Conservation (phyloP, 2,888 invertebrate genomes). For the Copidosoma aretas region DNA sequence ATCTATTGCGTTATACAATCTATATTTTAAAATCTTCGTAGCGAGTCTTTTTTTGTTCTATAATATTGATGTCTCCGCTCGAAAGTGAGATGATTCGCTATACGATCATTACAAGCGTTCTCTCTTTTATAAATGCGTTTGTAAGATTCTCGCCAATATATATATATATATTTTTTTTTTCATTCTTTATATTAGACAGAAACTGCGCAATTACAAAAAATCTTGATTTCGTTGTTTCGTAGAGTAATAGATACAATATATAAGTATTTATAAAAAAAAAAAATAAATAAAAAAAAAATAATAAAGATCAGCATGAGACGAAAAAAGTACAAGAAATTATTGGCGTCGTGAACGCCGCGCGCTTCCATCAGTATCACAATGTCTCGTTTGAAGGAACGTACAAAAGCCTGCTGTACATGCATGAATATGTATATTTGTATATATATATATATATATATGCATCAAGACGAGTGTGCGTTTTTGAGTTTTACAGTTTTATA, state of each 20-base stretch:
- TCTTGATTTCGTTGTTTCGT: background rate
- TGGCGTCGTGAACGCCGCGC: slow-evolving; percentile 39
- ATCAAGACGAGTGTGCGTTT: slow-evolving; percentile 41
- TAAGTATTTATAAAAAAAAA: too few relatives aligned
- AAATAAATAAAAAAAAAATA: slow-evolving; percentile 11
- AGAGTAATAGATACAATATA: too few relatives aligned
- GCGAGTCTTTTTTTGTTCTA: slow-evolving; percentile 8
- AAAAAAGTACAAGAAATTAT: slow-evolving; percentile 38
- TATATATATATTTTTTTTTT: too few relatives aligned
- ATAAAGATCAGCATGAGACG: slow-evolving; percentile 28
- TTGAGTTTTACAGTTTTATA: slow-evolving; percentile 15
- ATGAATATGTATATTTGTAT: slow-evolving; percentile 40
- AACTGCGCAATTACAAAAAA: slow-evolving; percentile 34
- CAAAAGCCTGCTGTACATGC: slow-evolving; percentile 48
- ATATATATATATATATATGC: slow-evolving; percentile 8
- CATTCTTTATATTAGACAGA: slow-evolving; percentile 23
- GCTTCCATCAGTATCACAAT: slow-evolving; percentile 57
- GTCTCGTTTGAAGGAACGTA: slow-evolving; percentile 57
- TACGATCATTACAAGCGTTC: slow-evolving; percentile 30
- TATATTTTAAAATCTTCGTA: slow-evolving; percentile 21
- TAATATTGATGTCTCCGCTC: slow-evolving; percentile 13
- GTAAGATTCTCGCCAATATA: slow-evolving; percentile 33
- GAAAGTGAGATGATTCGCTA: slow-evolving; percentile 40
- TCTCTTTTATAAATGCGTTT: slow-evolving; percentile 34
- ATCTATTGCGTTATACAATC: slow-evolving; percentile 37